Conservation (phyloP, 2,797 vertebrate species). For the Centropyge bicolor region DNA sequence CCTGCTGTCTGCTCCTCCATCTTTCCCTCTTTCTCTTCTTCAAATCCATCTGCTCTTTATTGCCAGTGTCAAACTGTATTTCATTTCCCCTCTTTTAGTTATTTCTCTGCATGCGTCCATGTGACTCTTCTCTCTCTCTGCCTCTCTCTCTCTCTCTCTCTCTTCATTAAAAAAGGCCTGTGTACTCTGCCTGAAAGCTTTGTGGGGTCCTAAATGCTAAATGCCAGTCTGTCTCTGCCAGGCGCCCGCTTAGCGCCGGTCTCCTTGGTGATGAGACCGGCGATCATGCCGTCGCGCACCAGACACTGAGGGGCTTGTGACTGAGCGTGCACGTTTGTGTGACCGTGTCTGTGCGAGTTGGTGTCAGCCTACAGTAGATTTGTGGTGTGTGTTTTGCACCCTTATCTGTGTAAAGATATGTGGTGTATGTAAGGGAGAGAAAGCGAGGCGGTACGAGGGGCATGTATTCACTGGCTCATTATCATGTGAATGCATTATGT, state of each 20-base stretch:
- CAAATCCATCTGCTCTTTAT: conserved; percentile 24
- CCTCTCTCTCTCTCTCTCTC: conserved; percentile 39
- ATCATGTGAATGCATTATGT: conserved; percentile 86
- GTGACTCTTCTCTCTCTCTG: conserved; percentile 44
- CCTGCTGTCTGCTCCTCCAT: neutral
- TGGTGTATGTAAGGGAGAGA: conserved; percentile 41
- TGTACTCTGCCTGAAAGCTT: conserved; percentile 71
- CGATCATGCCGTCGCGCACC: conserved; percentile 70
- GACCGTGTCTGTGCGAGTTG: conserved; percentile 42
- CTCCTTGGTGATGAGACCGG: conserved; percentile 81
- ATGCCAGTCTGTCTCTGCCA: conserved; percentile 81
- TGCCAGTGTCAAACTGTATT: conserved; percentile 48
- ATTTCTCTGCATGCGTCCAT: conserved; percentile 51
- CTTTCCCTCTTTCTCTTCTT: conserved; percentile 2
- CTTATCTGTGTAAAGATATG: conserved; percentile 27
- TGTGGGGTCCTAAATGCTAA: conserved; percentile 80
- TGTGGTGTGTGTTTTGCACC: conserved; percentile 23
- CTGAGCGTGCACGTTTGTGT: conserved; percentile 34
- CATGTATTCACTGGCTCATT: conserved; percentile 75
- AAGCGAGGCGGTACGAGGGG: conserved; percentile 29
- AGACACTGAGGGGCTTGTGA: conserved; percentile 75
- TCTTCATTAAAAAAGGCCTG: conserved; percentile 64
- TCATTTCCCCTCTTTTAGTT: conserved; percentile 37
- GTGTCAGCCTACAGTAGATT: conserved; percentile 52
- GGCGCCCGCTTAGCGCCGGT: conserved; percentile 79